Percentiles rank a stretch among this genome's conserved stretches.
phyloP scores from a whole-genome alignment of 1,140 invertebrate genomes.

The Ostrea denselamellosa region DNA sequence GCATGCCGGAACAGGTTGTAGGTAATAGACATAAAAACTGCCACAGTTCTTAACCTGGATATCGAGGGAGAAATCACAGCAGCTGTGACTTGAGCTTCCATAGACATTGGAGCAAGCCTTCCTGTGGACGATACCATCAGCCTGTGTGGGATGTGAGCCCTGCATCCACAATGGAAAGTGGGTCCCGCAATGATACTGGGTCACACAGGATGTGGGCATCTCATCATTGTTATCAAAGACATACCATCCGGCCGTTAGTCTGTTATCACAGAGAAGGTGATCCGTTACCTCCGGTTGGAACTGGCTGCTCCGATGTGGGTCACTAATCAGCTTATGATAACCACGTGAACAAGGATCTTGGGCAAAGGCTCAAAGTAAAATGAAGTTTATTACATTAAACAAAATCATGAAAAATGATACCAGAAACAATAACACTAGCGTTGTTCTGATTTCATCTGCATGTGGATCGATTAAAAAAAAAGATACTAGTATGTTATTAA shows the following conservation, averaged over 20 bases:
- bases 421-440: too few species aligned
- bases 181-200: slow-evolving; percentile 61
- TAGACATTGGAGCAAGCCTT: slow-evolving; percentile 54
- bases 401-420: too few species aligned
- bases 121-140: slow-evolving; percentile 50
- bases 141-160: slow-evolving; percentile 47
- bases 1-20: slow-evolving; percentile 52
- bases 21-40: slow-evolving; percentile 57
- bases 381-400: not conserved
- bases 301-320: slow-evolving; percentile 53
- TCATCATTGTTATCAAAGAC: slow-evolving; percentile 50
- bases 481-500: too few species aligned
- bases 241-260: slow-evolving; percentile 57
- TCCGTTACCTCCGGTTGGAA: slow-evolving; percentile 53
- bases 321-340: slow-evolving; percentile 38
- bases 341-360: slow-evolving; percentile 43
- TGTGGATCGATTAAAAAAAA: too few species aligned
- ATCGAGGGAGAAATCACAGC: slow-evolving; percentile 53
- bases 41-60: slow-evolving; percentile 60
- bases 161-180: slow-evolving; percentile 63
- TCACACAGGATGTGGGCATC: slow-evolving; percentile 59
- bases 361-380: not conserved
- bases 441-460: too few species aligned
- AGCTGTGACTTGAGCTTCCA: not conserved
- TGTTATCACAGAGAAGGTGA: slow-evolving; percentile 57